Evolutionary conservation across 2,113 vertebrate genomes (phyloP), one percentile per base, ranked within the genome.

Genomic region (Sialia sialis): DNA sequence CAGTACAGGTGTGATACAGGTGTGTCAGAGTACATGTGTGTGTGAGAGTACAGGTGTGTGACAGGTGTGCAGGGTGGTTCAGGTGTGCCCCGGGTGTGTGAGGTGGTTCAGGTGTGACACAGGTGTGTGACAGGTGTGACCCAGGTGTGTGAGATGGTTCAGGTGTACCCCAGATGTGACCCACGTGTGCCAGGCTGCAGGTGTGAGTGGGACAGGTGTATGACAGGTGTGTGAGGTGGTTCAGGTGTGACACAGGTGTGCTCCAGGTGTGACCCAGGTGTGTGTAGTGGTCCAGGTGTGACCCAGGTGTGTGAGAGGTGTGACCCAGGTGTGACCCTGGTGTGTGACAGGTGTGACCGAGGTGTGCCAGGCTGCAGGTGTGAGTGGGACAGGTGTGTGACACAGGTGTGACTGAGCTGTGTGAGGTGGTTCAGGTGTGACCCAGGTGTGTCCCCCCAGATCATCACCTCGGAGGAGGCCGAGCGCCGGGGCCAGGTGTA

Each of bases 391-490:
- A 43, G 41, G 41, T 43, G 41, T 43, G 27, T 2, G 21, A 46
- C 11, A 4, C 25, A 59, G 23, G 34, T 59, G 16, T 43, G 38
- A 1, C 3, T 2, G 12, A 39, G 25, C 11, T 27, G 38, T 30
- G 16, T 38, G 58, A 5, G 36, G 36, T 9, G 22, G 14, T 13
- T 6, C 30, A 44, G 39, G 30, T 55, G 43, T 32, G 46, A 14
- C 25, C 7, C 56, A 54, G 68, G 43, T 51, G 36, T 72, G 66
- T 5, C 30, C 20, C 52, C 20, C 15, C 94, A 99, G 99, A 99
- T 99, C 89, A 99, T 99, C 96, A 99, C 99, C 7, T 98, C 98
- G 27, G 99, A 99, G 39, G 99, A 99, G 95, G 99, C 99, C 0
- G 99, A 99, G 93, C 98, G 97, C 64, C 95, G 99, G 54, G 99